Base-by-base conservation (phyloP, 1,140 invertebrate species). In the Portunus trituberculatus region DNA sequence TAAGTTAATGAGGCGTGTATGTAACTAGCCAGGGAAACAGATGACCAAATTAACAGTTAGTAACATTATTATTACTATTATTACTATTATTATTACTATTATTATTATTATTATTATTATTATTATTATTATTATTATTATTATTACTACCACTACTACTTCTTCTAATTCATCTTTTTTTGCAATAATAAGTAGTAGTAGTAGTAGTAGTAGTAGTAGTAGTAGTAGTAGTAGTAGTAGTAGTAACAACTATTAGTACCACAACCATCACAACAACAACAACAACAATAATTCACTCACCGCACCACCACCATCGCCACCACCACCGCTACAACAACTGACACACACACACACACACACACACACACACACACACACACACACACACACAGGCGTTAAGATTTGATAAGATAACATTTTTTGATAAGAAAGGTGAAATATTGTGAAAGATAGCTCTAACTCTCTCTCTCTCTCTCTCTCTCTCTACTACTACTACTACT, bases 311-410 rank as follows among this genome's bases (percentile, higher is more conserved):
- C 39, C 39, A 39, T 39, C 39, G 6, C 39, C 39, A 39, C 39
- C 39, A 25, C 25, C 29, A 83, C 25, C 76, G 4, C 76, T 83
- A 83, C 25, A 0, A n/a, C 29, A 25, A 83, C 76, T n/a, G 25
- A 83, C 76, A 83, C 76, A 83, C 76, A 83, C 76, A 83, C 76
- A 83, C 76, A 83, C 76, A 83, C 76, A 83, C 76, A 83, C 76
- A 83, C 76, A 83, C 76, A 83, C 76, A 83, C 76, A 83, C 76
- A 83, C 76, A 83, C 76, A 83, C 76, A 83, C 76, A 83, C 76
- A 83, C 76, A 83, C 76, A 83, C 76, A 83, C 76, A 83, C 76
- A 83, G 25, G 29, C 7, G 39, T 39, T 6, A 39, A 2, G 6
- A 39, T 39, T 39, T 39, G 39, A 39, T 39, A 39, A 39, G 39